phyloP scores from a whole-genome alignment of 2,113 vertebrate genomes.

The Lota lota region DNA sequence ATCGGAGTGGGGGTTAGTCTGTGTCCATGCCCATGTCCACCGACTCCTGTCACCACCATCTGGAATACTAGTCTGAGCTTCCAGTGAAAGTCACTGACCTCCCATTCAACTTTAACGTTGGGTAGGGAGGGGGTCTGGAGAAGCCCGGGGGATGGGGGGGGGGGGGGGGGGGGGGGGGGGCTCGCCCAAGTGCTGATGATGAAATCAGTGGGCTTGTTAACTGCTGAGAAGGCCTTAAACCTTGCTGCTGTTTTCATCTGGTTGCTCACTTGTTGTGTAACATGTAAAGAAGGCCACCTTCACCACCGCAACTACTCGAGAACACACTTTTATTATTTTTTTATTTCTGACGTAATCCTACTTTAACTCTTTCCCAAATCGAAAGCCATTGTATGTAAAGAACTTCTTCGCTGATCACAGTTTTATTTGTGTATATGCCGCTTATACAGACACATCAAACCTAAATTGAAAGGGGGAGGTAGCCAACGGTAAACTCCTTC shows the following conservation, averaged over 20 bases:
- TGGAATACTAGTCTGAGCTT: slow-evolving; percentile 81
- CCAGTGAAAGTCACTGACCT: slow-evolving; percentile 76
- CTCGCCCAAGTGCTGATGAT: slow-evolving; percentile 8
- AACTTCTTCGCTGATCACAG: no score
- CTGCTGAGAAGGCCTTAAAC: slow-evolving; percentile 28
- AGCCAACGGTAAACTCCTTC: no score
- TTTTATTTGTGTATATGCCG: no score
- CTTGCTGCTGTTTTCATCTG: no score
- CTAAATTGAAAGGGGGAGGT: no score
- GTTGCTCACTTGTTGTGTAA: no score
- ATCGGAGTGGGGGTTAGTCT: slow-evolving; percentile 53
- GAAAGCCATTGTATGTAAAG: no score
- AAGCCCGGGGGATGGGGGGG: background rate
- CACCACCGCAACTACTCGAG: slow-evolving; percentile 18
- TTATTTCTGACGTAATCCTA: background rate
- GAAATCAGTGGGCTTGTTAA: slow-evolving; percentile 26
- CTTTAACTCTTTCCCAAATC: background rate
- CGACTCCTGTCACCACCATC: slow-evolving; percentile 68
- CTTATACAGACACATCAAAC: no score
- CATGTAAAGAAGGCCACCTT: no score
- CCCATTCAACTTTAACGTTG: slow-evolving; percentile 70
- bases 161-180: background rate
- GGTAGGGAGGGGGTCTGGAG: background rate
- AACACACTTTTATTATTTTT: background rate
- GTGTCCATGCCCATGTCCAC: slow-evolving; percentile 2